phyloP scores from a whole-genome alignment of 2,113 vertebrate genomes.

The Microcebus lehilahytsara region DNA sequence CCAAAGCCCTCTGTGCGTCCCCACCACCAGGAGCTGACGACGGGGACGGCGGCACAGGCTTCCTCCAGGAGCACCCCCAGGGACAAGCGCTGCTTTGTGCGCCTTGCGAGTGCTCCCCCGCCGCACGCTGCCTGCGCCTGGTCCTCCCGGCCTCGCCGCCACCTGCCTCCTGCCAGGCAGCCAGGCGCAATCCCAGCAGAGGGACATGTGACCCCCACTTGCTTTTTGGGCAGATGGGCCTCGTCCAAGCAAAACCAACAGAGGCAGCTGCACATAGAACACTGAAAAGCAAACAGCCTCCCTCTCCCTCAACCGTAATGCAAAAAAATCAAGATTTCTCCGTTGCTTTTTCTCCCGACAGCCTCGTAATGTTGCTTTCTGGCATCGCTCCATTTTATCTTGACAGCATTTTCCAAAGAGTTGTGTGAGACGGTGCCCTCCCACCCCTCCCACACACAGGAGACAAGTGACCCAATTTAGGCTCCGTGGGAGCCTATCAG shows the following conservation, averaged over 20 bases:
- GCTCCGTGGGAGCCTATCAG: not conserved
- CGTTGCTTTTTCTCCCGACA: not conserved
- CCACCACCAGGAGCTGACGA: fast-evolving
- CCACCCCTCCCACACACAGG: not conserved
- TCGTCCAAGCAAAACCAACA: not conserved
- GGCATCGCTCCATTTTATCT: not conserved
- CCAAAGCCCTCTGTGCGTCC: not conserved
- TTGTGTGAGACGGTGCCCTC: not conserved
- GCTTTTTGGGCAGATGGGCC: not conserved
- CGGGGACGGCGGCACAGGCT: not conserved
- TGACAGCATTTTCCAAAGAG: not conserved
- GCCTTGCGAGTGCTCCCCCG: not conserved
- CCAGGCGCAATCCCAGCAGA: not conserved
- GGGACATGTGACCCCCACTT: not conserved
- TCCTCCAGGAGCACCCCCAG: not conserved
- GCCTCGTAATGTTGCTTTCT: conserved; percentile 43
- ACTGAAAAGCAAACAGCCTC: not conserved
- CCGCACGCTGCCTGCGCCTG: not conserved
- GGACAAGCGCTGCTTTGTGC: not conserved
- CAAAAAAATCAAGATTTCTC: not conserved
- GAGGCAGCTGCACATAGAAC: conserved; percentile 23
- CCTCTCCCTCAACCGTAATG: not conserved
- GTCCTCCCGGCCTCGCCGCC: not conserved
- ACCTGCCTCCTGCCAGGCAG: not conserved
- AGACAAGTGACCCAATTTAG: not conserved